Conservation (phyloP, 2,888 invertebrate species). For the Alsophila aescularia region DNA sequence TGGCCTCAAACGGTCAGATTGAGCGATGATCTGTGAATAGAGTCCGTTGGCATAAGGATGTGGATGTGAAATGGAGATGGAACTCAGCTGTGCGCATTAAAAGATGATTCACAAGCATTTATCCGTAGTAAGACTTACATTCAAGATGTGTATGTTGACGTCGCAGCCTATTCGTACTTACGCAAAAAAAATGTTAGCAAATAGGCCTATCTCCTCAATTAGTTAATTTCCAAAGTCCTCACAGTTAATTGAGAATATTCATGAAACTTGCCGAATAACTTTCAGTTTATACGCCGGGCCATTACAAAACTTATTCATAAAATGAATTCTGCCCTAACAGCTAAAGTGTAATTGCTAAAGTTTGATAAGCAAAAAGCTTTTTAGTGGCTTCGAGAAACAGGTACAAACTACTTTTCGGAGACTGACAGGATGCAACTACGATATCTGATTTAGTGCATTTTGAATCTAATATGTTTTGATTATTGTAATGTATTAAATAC, state of each 20-base stretch:
- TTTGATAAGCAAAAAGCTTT: slow-evolving; percentile 44
- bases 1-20: slow-evolving; percentile 7
- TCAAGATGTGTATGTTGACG: neutral
- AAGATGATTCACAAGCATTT: too few species aligned
- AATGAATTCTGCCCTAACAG: slow-evolving; percentile 35
- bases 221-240: slow-evolving; percentile 16
- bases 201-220: slow-evolving; percentile 12
- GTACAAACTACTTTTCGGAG: slow-evolving; percentile 35
- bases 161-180: neutral
- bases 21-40: slow-evolving; percentile 23
- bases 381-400: slow-evolving; percentile 40
- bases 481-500: too few species aligned
- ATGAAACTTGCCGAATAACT: slow-evolving; percentile 20
- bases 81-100: slow-evolving; percentile 6
- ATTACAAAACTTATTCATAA: slow-evolving; percentile 32
- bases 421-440: slow-evolving; percentile 26
- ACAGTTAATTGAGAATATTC: slow-evolving; percentile 21
- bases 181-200: slow-evolving; percentile 3
- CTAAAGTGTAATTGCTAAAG: slow-evolving; percentile 48
- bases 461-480: too few species aligned
- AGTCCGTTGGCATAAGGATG: slow-evolving; percentile 4
- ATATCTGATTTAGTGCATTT: slow-evolving; percentile 3
- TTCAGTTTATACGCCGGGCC: slow-evolving; percentile 19
- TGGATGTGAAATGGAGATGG: neutral
- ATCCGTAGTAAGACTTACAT: too few species aligned